Conservation (phyloP, 2,113 vertebrate genomes). For the Ceyx margarethae region DNA sequence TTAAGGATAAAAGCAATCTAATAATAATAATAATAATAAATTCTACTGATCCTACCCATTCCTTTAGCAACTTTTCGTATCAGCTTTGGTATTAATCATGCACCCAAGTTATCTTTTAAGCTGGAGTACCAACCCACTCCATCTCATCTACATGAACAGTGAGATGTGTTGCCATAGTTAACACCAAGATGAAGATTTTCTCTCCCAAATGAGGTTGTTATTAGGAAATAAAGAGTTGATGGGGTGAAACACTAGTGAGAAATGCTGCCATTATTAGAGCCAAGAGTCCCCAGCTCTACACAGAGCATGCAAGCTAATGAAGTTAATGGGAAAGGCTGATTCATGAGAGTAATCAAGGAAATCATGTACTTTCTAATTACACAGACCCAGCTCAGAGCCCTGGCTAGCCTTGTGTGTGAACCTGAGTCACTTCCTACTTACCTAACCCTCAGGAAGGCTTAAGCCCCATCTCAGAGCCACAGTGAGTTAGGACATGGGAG, state of each 20-base stretch:
- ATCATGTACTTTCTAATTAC: slow-evolving; percentile 1
- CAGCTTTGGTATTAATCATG: background rate
- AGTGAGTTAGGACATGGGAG: background rate
- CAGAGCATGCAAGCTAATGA: background rate
- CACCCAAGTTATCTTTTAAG: background rate
- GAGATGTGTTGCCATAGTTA: background rate
- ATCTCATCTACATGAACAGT: background rate
- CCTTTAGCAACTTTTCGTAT: background rate
- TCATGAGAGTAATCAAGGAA: slow-evolving; percentile 14
- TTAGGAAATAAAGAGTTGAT: background rate
- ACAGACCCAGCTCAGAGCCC: background rate
- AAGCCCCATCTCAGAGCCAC: background rate
- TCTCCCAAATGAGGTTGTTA: background rate
- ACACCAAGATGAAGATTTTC: background rate
- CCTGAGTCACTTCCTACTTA: slow-evolving; percentile 4
- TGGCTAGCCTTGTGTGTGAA: background rate
- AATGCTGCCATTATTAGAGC: background rate
- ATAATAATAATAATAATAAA: background rate
- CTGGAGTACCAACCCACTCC: background rate
- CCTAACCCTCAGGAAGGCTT: background rate
- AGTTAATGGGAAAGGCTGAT: slow-evolving; percentile 3
- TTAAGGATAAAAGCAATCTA: background rate
- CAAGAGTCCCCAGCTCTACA: background rate
- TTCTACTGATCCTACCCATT: background rate
- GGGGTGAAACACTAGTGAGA: background rate